These are phyloP conservation scores for Helicoverpa armigera DNA, from an alignment of 1,140 invertebrate species.

Conservation along the genomic window DNA sequence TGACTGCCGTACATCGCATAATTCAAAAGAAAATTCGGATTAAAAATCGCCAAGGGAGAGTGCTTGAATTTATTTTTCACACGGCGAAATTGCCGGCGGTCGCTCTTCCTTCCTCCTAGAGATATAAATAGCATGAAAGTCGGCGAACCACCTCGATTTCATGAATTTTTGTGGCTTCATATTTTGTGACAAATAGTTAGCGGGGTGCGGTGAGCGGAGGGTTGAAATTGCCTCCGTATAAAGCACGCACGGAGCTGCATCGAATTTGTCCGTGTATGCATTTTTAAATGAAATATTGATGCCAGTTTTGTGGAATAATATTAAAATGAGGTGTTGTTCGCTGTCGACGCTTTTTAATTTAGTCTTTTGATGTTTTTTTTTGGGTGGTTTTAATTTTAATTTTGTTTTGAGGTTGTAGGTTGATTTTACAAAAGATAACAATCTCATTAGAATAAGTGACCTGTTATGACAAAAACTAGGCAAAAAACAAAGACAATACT, in stretches of 20 bases:
- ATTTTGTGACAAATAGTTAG: constrained; percentile 80
- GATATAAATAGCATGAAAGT: constrained; percentile 78
- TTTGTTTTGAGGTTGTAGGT: no score
- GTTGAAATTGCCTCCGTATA: constrained; percentile 61
- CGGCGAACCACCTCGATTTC: constrained; percentile 72
- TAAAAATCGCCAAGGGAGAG: constrained; percentile 72
- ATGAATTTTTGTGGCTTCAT: constrained; percentile 82
- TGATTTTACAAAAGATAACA: no score
- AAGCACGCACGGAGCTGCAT: constrained; percentile 31
- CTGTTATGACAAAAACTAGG: no score
- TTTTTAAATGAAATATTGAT: constrained; percentile 42
- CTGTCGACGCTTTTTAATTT: background rate
- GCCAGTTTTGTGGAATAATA: background rate
- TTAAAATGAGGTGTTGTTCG: constrained; percentile 2
- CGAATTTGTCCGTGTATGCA: constrained; percentile 39
- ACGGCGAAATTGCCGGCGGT: constrained; percentile 75
- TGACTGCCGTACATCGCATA: constrained; percentile 61
- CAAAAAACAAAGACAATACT: no score
- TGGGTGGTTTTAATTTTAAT: background rate
- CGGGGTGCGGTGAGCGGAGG: constrained; percentile 41
- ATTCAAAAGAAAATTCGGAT: constrained; percentile 78
- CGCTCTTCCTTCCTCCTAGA: constrained; percentile 75
- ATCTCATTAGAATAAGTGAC: no score
- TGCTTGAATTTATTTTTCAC: constrained; percentile 77
- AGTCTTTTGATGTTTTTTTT: background rate